These are phyloP conservation scores for Ophion obscuratus DNA, from an alignment of 2,888 invertebrate genomes.

Conservation along the genomic window DNA sequence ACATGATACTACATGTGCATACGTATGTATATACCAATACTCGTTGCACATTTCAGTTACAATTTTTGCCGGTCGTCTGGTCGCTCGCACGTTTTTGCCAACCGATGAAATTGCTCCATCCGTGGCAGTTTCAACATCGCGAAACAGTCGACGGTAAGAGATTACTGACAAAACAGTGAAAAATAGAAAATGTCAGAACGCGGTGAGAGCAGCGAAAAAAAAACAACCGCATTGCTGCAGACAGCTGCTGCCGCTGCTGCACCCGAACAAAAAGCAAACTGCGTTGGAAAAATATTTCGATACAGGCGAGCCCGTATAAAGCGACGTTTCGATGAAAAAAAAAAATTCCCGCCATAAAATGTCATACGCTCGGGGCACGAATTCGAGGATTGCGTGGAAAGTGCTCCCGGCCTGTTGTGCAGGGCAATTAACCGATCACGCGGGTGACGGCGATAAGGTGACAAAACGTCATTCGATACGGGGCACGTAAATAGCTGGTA, in stretches of 20 bases:
- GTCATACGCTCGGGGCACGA: background rate
- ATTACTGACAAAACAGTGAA: constrained; percentile 54
- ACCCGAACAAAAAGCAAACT: constrained; percentile 18
- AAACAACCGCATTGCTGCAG: constrained; percentile 12
- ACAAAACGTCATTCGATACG: background rate
- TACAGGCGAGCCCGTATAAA: background rate
- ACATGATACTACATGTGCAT: constrained; percentile 18
- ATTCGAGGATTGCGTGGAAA: background rate
- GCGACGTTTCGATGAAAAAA: background rate
- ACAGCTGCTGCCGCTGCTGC: constrained; percentile 20
- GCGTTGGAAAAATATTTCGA: constrained; percentile 21
- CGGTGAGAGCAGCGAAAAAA: background rate
- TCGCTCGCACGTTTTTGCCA: constrained; percentile 48
- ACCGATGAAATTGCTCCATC: constrained; percentile 54
- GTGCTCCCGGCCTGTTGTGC: background rate
- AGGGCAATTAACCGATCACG: background rate
- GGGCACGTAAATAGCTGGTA: too few species aligned
- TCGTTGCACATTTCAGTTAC: constrained; percentile 61
- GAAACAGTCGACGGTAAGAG: constrained; percentile 38
- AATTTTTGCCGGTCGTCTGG: constrained; percentile 60
- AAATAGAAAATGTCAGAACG: constrained; percentile 38
- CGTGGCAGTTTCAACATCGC: constrained; percentile 33
- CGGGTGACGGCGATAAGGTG: background rate
- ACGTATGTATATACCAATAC: constrained; percentile 5
- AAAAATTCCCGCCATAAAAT: background rate